A percentile compares a stretch with the other conserved stretches of the same genome.
These are phyloP conservation scores for Eupithecia dodoneata DNA, from an alignment of 2,888 invertebrate species.

Conservation along the genomic window DNA sequence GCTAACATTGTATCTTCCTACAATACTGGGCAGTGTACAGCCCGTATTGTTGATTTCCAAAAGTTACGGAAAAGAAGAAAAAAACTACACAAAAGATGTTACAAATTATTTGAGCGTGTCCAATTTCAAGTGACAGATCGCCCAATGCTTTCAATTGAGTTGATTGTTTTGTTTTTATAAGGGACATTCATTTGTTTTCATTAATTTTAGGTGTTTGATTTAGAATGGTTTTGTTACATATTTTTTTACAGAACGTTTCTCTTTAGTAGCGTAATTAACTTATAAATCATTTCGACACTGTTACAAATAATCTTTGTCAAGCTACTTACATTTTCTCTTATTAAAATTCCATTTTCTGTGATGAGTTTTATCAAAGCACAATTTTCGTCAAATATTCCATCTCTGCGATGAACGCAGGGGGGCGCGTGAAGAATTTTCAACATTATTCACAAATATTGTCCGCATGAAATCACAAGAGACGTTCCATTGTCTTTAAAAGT, in stretches of 20 bases:
- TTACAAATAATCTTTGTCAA: background rate
- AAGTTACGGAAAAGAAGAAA: constrained; percentile 24
- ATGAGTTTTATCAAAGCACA: constrained; percentile 41
- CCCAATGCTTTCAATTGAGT: constrained; percentile 52
- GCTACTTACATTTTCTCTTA: constrained; percentile 35
- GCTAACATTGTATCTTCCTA: constrained; percentile 55
- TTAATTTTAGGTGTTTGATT: constrained; percentile 16
- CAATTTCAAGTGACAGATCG: constrained; percentile 65
- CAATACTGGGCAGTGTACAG: constrained; percentile 46
- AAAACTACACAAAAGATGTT: constrained; percentile 53
- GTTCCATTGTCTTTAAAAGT: constrained; percentile 21
- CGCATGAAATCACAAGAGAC: constrained; percentile 21
- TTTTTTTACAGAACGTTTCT: background rate
- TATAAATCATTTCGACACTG: background rate
- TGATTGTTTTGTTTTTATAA: constrained; percentile 48
- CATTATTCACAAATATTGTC: constrained; percentile 27
- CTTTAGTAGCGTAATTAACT: background rate
- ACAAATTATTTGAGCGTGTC: constrained; percentile 60
- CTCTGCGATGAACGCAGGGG: constrained; percentile 26
- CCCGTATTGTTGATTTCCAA: constrained; percentile 48
- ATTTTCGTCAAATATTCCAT: constrained; percentile 35
- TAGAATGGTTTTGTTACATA: constrained; percentile 9
- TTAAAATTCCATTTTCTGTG: constrained; percentile 38
- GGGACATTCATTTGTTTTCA: constrained; percentile 12
- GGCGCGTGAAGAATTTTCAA: constrained; percentile 36